phyloP scores from a whole-genome alignment of 2,797 vertebrate species.

The Pangasius sanitwongsei region DNA sequence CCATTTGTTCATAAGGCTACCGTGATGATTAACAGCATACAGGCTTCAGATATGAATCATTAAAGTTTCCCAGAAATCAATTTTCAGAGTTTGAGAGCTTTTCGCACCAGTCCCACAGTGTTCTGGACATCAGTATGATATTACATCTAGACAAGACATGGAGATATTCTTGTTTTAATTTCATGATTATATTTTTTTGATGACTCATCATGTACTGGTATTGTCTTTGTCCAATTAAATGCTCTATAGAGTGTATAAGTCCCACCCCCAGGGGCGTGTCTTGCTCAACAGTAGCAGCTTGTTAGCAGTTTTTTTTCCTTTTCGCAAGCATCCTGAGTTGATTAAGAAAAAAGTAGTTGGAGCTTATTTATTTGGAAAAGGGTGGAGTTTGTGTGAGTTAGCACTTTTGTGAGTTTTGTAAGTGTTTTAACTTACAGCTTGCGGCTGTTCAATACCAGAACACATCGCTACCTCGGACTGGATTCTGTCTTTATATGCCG shows the following conservation, averaged over 20 bases:
- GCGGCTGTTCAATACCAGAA: not conserved
- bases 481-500: no score
- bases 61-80: not conserved
- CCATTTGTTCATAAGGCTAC: not conserved
- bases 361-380: not conserved
- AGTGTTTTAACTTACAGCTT: not conserved
- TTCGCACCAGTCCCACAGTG: not conserved
- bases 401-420: not conserved
- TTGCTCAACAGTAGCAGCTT: not conserved
- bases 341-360: not conserved
- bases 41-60: not conserved
- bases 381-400: not conserved
- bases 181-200: not conserved
- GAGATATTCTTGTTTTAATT: not conserved
- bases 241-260: not conserved
- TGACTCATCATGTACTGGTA: not conserved
- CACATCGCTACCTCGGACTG: not conserved
- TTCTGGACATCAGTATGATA: not conserved
- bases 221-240: not conserved
- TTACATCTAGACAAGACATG: not conserved
- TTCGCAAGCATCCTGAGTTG: not conserved
- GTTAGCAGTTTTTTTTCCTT: not conserved
- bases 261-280: not conserved
- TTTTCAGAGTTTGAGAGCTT: not conserved
- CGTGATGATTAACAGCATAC: not conserved